These are phyloP conservation scores for Larimichthys polyactis DNA, from an alignment of 2,113 vertebrate genomes.

Conservation along the genomic window DNA sequence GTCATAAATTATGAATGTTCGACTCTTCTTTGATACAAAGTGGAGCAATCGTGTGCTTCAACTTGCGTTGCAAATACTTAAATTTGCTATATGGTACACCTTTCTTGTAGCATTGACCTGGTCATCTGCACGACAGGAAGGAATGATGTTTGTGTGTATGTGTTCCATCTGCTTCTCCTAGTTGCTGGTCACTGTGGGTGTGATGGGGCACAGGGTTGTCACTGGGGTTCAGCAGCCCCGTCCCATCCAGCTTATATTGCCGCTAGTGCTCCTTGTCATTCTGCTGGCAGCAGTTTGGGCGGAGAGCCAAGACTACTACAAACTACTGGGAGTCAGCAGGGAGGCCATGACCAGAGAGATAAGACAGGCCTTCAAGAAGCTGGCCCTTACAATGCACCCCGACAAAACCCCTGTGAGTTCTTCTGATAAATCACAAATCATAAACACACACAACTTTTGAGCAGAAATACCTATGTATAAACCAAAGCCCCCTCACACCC, in stretches of 20 bases:
- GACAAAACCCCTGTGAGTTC: slow-evolving; percentile 96
- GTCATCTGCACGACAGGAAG: background rate
- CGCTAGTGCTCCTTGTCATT: slow-evolving; percentile 12
- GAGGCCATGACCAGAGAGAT: slow-evolving; percentile 95
- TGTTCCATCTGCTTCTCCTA: slow-evolving; percentile 24
- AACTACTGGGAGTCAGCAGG: slow-evolving; percentile 90
- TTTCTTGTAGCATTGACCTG: background rate
- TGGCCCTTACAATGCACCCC: slow-evolving; percentile 97
- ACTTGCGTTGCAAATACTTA: too few relatives aligned
- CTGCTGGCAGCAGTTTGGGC: slow-evolving; percentile 75
- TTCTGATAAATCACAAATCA: background rate
- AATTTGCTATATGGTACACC: too few relatives aligned
- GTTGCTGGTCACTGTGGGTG: background rate
- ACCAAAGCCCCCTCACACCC: background rate
- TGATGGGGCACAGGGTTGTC: slow-evolving; percentile 34
- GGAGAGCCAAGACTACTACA: slow-evolving; percentile 90
- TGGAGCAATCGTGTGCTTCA: too few relatives aligned
- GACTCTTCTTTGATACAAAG: too few relatives aligned
- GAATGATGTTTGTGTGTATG: background rate
- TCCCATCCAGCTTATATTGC: background rate
- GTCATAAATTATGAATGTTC: too few relatives aligned
- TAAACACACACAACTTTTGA: background rate
- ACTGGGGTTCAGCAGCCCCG: background rate
- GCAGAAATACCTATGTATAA: background rate
- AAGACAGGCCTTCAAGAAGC: slow-evolving; percentile 95